Conservation (phyloP, 1,140 invertebrate genomes). For the Bradynema listronoti region DNA sequence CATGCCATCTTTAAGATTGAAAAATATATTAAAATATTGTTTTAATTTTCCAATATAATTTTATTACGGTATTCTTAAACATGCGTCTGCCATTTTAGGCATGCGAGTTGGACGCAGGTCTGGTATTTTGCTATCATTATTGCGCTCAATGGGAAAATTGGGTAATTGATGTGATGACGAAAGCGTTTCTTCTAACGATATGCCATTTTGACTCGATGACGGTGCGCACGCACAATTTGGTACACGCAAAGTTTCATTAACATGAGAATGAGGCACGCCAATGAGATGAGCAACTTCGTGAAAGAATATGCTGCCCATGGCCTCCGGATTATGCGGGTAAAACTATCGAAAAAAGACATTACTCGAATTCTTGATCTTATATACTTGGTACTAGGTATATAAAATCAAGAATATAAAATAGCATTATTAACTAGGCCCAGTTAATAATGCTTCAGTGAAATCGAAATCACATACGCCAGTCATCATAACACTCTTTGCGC, state of each 20-base stretch:
- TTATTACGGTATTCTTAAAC: slow-evolving; percentile 49
- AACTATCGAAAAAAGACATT: slow-evolving; percentile 32
- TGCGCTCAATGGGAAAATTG: too few species aligned
- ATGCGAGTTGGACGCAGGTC: too few species aligned
- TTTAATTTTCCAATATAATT: not conserved
- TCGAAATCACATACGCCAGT: slow-evolving; percentile 32
- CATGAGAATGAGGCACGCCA: slow-evolving; percentile 40
- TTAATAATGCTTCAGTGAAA: not conserved
- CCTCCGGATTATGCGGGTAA: slow-evolving; percentile 53
- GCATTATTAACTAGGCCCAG: too few species aligned
- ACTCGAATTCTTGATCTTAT: slow-evolving; percentile 1
- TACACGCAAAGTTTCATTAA: slow-evolving; percentile 43
- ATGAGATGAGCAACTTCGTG: slow-evolving; percentile 52
- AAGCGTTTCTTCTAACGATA: too few species aligned
- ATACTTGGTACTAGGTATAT: too few species aligned
- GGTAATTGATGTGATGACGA: too few species aligned
- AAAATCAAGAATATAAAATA: too few species aligned
- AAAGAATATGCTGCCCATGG: slow-evolving; percentile 55
- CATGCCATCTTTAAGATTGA: not conserved
- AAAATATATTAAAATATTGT: too few species aligned
- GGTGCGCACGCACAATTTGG: slow-evolving; percentile 45
- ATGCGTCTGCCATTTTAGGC: slow-evolving; percentile 16
- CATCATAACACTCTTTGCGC: slow-evolving; percentile 45
- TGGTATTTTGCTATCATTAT: too few species aligned
- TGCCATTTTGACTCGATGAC: not conserved